Base-by-base conservation (phyloP, 2,113 vertebrate species). In the Clarias gariepinus region DNA sequence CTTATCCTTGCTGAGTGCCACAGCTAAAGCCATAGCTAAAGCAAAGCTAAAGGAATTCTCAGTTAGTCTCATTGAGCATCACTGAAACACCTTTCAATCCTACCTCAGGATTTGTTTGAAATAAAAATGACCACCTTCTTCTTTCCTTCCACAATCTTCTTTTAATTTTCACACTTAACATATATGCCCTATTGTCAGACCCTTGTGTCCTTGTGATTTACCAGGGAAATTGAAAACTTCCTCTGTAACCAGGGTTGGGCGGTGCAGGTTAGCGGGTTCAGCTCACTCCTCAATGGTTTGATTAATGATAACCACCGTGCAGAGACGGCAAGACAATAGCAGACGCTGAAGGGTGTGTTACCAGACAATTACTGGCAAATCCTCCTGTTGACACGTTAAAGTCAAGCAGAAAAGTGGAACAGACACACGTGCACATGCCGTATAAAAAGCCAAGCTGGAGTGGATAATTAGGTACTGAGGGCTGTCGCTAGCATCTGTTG, bases 401-500 rank as follows among this genome's bases (percentile, higher is more conserved):
- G 91, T 91, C 92, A 91, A 92, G 90, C 91, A 90, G 57, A 91
- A 93, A 93, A 92, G 92, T 91, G 86, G 87, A 91, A 79, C 91
- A 87, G 92, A 93, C 92, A 94, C 94, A 94, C 92, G 92, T 93
- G 93, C 88, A 88, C 91, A 86, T 91, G 91, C 87, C 91, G 84
- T 88, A 89, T 87, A 79, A 93, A 92, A 93, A 93, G 91, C 81
- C 28, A 87, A 89, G 89, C 78, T 81, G 77, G 83, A 90, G 91
- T 82, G 85, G 88, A 79, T 89, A 90, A 91, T 57, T 89, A 78
- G 84, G 88, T 89, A 82, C 58, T 88, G 52, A 80, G 83, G 90
- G 90, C 91, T 91, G 79, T 91, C 88, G 90, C 91, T 81, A 92
- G 94, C 95, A 96, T 95, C 94, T 96, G 95, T 94, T 94, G 92